Evolutionary conservation across 2,797 vertebrate species (phyloP), one percentile per base, ranked within the genome.

Genomic region (Cephalopachus bancanus): DNA sequence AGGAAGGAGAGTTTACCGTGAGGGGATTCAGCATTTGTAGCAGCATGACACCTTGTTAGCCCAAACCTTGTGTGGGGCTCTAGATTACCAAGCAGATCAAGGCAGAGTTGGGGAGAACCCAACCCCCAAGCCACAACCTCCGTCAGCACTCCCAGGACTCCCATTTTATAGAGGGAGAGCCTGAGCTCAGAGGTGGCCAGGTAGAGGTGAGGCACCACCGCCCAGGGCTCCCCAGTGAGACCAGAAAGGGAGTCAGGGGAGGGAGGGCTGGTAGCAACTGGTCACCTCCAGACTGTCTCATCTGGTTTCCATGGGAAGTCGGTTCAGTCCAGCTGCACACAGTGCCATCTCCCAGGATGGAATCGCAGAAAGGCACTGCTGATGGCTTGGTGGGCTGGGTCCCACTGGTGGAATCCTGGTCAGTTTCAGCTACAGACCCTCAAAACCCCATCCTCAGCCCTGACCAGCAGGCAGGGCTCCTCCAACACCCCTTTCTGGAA

Each of bases 331-430:
- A 33, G 17, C 3, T 10, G 7, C 2, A 8, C 74, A 5, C 12
- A 9, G 30, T n/a, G 17, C 22, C 3, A 22, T 53, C 7, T 20
- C 59, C 30, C 4, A 24, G 49, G 76, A 17, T 9, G 22, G 67
- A 44, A 33, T 60, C 62, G 2, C 5, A 0, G 11, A 60, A 6
- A 51, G 44, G 10, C 4, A 1, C 22, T 3, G 22, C 3, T 3
- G 33, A 64, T 20, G 10, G 0, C 0, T 5, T 4, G 0, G 14
- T 10, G 59, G 20, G 10, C 1, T 4, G 4, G 49, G 11, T 16
- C 14, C 0, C 28, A 2, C 2, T 1, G 30, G 24, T 1, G 11
- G 3, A 1, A 30, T 15, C 37, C 59, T 30, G 12, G 19, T 10
- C 10, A 49, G 37, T 24, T 33, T 49, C 2, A 3, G 79, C 17